These are phyloP conservation scores for Anniella stebbinsi DNA, from an alignment of 2,797 vertebrate species.

Conservation along the genomic window DNA sequence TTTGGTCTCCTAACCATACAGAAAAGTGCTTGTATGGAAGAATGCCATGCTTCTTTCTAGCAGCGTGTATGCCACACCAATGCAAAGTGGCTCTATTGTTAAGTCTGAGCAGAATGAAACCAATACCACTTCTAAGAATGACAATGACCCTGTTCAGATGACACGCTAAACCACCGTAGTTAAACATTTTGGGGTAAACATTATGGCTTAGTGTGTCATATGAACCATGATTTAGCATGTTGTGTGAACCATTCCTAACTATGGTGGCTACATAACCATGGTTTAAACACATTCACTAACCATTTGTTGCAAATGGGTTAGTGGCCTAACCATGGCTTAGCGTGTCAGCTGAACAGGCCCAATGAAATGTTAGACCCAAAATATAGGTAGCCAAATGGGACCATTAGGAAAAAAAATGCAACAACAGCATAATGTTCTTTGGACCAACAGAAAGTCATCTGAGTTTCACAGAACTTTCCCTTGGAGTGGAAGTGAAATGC, in stretches of 20 bases:
- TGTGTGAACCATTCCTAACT: too few relatives aligned
- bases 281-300: too few relatives aligned
- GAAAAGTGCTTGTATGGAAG: not conserved
- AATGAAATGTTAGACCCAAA: not conserved
- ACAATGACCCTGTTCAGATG: too few relatives aligned
- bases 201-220: too few relatives aligned
- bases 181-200: too few relatives aligned
- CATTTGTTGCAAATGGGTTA: too few relatives aligned
- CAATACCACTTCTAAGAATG: not conserved
- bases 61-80: not conserved
- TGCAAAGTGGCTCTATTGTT: not conserved
- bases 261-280: too few relatives aligned
- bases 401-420: not conserved
- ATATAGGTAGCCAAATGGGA: not conserved
- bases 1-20: not conserved
- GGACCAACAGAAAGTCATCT: not conserved
- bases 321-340: too few relatives aligned
- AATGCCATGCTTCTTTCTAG: not conserved
- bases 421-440: not conserved
- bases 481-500: not conserved
- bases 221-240: too few relatives aligned
- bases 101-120: not conserved
- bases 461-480: not conserved
- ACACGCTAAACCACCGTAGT: too few relatives aligned
- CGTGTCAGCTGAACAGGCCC: too few relatives aligned